Base-by-base conservation (phyloP, 2,797 vertebrate genomes). In the Lepidocolaptes lacrymiger region DNA sequence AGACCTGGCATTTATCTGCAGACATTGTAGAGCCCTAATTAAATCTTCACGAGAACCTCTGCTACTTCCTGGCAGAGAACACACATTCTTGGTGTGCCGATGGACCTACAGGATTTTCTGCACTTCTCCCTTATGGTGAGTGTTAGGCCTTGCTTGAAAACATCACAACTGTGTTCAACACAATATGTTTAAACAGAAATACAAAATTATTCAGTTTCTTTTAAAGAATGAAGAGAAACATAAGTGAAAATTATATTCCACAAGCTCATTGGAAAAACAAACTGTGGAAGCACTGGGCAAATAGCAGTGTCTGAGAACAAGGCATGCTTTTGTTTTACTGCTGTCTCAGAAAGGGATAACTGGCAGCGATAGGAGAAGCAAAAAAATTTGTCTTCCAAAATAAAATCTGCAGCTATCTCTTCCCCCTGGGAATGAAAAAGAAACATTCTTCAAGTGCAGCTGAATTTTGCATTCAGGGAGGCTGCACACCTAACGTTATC, bases 141-240 rank as follows among this genome's bases (percentile, higher is more conserved):
- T 92, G 93, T 84, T 83, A 76, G 95, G 91, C 78, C 88, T 84
- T 54, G 81, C 84, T 89, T 89, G 92, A 75, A 96, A 96, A 95
- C 67, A 93, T 76, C 85, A 89, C 93, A 61, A 89, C 94, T 77
- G 75, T 71, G 71, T 91, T 92, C 88, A 87, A 89, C 59, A 87
- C 82, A 80, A 77, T 59, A 87, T 80, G 93, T 79, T 94, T 49
- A 36, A 66, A 58, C 88, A 85, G 80, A 76, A 93, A 72, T 61
- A 78, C 56, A 51, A 79, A 91, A 82, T 83, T 19, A 82, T 73
- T 87, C 91, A 20, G 36, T 72, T 78, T 72, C 88, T 61, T 91
- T 84, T 32, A 72, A 76, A 92, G 74, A 63, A 83, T 28, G 46
- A 69, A 81, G 30, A 92, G 90, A 83, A 72, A 77, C 72, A 82